phyloP scores from a whole-genome alignment of 2,888 invertebrate species.

The Xestia c-nigrum region DNA sequence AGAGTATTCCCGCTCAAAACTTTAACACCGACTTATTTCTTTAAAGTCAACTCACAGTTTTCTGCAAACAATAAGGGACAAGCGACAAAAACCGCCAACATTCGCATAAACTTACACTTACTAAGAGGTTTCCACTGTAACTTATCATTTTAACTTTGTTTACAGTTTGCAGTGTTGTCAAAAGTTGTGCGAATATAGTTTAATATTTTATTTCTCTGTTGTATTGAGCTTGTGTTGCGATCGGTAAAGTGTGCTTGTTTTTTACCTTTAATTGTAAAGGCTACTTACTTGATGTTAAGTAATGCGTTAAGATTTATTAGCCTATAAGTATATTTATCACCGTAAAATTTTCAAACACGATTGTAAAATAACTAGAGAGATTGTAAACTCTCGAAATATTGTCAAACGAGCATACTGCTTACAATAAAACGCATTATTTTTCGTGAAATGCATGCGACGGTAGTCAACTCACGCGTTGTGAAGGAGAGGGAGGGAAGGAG shows the following conservation, averaged over 20 bases:
- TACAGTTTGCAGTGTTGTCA: constrained; percentile 21
- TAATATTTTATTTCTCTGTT: constrained; percentile 33
- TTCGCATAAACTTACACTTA: constrained; percentile 53
- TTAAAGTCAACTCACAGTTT: constrained; percentile 48
- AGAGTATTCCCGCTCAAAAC: constrained; percentile 43
- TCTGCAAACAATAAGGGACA: constrained; percentile 37
- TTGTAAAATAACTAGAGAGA: too few relatives aligned
- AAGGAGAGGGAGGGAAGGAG: too few relatives aligned
- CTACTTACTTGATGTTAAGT: too few relatives aligned
- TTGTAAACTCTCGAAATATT: too few relatives aligned
- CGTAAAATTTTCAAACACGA: too few relatives aligned
- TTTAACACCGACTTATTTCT: constrained; percentile 47
- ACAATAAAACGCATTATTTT: too few relatives aligned
- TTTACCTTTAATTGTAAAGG: too few relatives aligned
- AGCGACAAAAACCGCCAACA: constrained; percentile 45
- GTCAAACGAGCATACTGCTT: too few relatives aligned
- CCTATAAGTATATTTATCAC: too few relatives aligned
- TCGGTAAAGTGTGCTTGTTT: not conserved
- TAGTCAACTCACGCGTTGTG: too few relatives aligned
- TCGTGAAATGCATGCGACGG: too few relatives aligned
- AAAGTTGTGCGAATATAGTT: constrained; percentile 31
- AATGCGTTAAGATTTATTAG: too few relatives aligned
- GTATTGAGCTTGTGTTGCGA: constrained; percentile 18
- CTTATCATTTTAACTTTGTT: constrained; percentile 62
- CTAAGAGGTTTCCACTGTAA: constrained; percentile 60